phyloP scores from a whole-genome alignment of 2,797 vertebrate species.

The Toxotes lorentzi region DNA sequence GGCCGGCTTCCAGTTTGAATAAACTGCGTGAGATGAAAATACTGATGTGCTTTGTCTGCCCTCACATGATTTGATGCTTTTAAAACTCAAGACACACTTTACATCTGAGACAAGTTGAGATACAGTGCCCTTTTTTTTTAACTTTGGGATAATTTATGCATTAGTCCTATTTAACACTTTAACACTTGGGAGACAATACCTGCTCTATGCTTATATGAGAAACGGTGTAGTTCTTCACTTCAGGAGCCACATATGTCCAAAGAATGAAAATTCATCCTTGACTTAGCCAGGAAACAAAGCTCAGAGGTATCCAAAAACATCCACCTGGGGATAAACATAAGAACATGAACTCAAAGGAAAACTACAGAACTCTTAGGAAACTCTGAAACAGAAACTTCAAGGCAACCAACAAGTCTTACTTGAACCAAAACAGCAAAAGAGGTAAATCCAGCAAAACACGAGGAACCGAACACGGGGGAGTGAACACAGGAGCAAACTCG shows the following conservation, averaged over 20 bases:
- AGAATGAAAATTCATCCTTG: neutral
- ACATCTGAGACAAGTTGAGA: slow-evolving; percentile 4
- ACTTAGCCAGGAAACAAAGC: neutral
- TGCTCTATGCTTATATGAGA: neutral
- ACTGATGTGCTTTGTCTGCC: slow-evolving; percentile 2
- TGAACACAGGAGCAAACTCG: too few species aligned
- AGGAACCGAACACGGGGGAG: too few species aligned
- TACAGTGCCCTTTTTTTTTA: slow-evolving; percentile 2
- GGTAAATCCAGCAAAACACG: too few species aligned
- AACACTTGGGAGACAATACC: neutral
- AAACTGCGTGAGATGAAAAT: slow-evolving; percentile 30
- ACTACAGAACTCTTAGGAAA: too few species aligned
- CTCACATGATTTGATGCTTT: slow-evolving; percentile 31
- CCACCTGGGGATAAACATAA: too few species aligned
- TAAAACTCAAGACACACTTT: slow-evolving; percentile 5
- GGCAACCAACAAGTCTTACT: too few species aligned
- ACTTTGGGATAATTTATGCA: slow-evolving; percentile 2
- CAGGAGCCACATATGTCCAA: neutral
- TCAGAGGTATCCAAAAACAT: too few species aligned
- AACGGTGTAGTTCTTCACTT: neutral
- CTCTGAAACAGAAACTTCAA: too few species aligned
- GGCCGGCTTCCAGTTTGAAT: slow-evolving; percentile 66
- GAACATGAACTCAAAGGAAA: too few species aligned
- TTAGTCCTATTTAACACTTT: neutral
- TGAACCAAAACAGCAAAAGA: too few species aligned